These are phyloP conservation scores for Epinephelus moara DNA, from an alignment of 2,113 vertebrate genomes.

Conservation along the genomic window DNA sequence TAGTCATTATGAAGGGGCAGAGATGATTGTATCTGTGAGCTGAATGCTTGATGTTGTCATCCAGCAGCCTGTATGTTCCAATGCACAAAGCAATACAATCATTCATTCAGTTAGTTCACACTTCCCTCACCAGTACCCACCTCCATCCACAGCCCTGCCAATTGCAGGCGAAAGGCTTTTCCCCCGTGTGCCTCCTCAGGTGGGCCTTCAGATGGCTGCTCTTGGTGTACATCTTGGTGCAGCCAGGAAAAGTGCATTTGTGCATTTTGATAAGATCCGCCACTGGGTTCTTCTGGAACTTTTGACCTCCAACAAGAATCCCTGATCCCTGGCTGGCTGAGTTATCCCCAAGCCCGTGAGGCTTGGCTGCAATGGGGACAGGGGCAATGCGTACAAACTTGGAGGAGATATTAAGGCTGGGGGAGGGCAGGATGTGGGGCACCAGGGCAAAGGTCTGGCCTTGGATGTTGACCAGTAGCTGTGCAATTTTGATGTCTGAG, in stretches of 20 bases:
- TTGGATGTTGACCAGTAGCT: slow-evolving; percentile 95
- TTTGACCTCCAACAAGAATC: slow-evolving; percentile 89
- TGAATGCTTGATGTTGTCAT: neutral
- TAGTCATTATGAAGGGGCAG: neutral
- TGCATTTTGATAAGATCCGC: slow-evolving; percentile 98
- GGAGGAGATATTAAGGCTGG: slow-evolving; percentile 87
- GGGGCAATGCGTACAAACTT: slow-evolving; percentile 97
- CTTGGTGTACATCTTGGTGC: slow-evolving; percentile 98
- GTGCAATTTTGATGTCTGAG: slow-evolving; percentile 91
- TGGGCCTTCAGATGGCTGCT: slow-evolving; percentile 98
- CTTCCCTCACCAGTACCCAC: slow-evolving; percentile 82
- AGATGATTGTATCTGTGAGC: neutral
- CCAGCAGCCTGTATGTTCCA: neutral
- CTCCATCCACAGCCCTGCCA: slow-evolving; percentile 97
- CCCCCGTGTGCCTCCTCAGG: slow-evolving; percentile 94
- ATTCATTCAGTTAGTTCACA: neutral
- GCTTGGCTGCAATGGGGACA: slow-evolving; percentile 94
- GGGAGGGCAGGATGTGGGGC: slow-evolving; percentile 90
- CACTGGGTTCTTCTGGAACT: slow-evolving; percentile 92
- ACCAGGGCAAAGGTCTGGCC: slow-evolving; percentile 95
- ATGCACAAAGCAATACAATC: neutral
- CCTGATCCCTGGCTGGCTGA: slow-evolving; percentile 78
- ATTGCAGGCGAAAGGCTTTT: slow-evolving; percentile 96
- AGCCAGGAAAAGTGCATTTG: slow-evolving; percentile 95
- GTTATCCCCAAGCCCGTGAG: slow-evolving; percentile 84